Base-by-base conservation (phyloP, 2,888 invertebrate species). In the Acanthacorydalis orientalis region DNA sequence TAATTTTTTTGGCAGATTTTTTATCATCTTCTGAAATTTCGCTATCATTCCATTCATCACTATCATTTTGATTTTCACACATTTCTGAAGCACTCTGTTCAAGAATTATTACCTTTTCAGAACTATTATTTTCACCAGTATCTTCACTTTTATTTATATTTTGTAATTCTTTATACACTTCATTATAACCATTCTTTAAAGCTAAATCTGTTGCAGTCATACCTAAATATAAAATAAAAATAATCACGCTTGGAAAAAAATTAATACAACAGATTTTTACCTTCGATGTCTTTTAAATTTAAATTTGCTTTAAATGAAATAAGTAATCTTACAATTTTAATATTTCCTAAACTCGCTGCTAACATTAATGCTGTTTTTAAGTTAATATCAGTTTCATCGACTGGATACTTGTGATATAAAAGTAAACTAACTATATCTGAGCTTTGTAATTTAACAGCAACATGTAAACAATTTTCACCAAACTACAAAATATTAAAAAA, bases 41-140 rank as follows among this genome's bases (percentile, higher is more conserved):
- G 7, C 42, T 42, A 42, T 42, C 42, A 23, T 42, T 42, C 42
- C 42, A 42, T 7, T 15, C 14, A 23, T 42, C 42, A n/a, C 42
- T 42, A 42, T 42, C 42, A n/a, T 42, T 42, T 23, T 31, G 12
- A 42, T 9, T 11, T 42, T 16, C 31, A 12, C 14, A 12, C n/a
- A 12, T 9, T 31, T 42, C 23, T 15, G 42, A 15, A 42, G 31
- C 12, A 12, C 12, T 15, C 14, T 31, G 8, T n/a, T 42, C n/a
- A 31, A 4, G 23, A 23, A 23, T 11, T 42, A 42, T 31, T 37
- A 12, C 14, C 7, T 37, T 9, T 31, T 42, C 16, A 10, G 42
- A 15, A 42, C 10, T n/a, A 12, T 8, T 42, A 42, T n/a, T 11
- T 7, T 42, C 31, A n/a, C 12, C 31, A 42, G 42, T 15, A 4